These are phyloP conservation scores for Aplocera efformata DNA, from an alignment of 2,888 invertebrate species.

Conservation along the genomic window DNA sequence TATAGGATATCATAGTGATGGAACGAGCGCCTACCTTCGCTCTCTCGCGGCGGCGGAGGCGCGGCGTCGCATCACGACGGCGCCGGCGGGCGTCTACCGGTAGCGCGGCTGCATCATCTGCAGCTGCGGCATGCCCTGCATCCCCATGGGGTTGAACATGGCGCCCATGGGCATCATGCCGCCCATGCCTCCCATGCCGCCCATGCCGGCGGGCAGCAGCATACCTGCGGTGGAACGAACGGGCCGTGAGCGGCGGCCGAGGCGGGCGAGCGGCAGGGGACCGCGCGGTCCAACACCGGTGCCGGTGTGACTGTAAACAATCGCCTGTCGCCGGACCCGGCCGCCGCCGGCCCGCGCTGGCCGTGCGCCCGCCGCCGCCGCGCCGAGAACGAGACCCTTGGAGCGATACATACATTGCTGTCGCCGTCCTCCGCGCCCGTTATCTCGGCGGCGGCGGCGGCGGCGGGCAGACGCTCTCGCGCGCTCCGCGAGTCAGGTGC, in stretches of 20 bases:
- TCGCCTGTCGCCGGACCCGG: constrained; percentile 55
- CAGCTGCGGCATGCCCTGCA: constrained; percentile 50
- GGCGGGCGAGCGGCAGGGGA: constrained; percentile 46
- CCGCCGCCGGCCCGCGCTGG: constrained; percentile 11
- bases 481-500: constrained; percentile 36
- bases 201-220: constrained; percentile 76
- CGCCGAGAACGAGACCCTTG: too few relatives aligned
- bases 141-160: constrained; percentile 66
- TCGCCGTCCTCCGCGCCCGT: too few relatives aligned
- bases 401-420: too few relatives aligned
- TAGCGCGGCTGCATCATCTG: constrained; percentile 92
- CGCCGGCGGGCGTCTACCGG: constrained; percentile 82
- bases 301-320: constrained; percentile 65
- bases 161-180: constrained; percentile 74
- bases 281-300: constrained; percentile 62
- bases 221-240: constrained; percentile 59
- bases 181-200: constrained; percentile 32
- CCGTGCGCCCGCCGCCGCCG: too few relatives aligned
- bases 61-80: constrained; percentile 51
- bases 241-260: constrained; percentile 25
- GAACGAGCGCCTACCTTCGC: constrained; percentile 50
- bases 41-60: constrained; percentile 25
- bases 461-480: too few relatives aligned
- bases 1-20: constrained; percentile 24
- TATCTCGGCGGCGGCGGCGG: too few relatives aligned